Base-by-base conservation (phyloP, 2,888 invertebrate genomes). In the Drosophila prostipennis region DNA sequence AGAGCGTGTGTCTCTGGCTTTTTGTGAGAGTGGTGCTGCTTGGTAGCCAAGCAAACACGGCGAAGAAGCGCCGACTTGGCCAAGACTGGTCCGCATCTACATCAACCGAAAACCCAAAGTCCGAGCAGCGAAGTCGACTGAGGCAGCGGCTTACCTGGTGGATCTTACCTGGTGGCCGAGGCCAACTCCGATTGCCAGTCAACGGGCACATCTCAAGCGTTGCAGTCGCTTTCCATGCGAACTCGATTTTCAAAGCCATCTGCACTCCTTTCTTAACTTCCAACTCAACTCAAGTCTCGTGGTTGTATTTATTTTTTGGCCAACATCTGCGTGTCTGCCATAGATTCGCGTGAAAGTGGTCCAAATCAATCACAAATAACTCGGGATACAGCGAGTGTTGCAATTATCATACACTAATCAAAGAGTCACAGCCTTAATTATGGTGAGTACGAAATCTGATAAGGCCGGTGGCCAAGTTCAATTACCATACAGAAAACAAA, bases 141-240 rank as follows among this genome's bases (percentile, higher is more conserved):
- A 37, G 40, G 48, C 61, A 53, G 46, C 61, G 48, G n/a, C 52
- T n/a, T n/a, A n/a, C n/a, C n/a, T n/a, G 29, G 45, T 39, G 77
- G 79, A 83, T 87, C 58, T 87, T 81, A 83, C 87, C 76, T 72
- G 82, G 72, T 87, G 85, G 79, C 85, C 78, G 72, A 64, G 76
- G 78, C 70, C 70, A 61, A 51, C 32, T 61, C 79, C 56, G 79
- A 81, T 55, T 70, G 79, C 46, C 87, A 83, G 82, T 83, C 85
- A 81, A 74, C 87, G 85, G 76, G 72, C 74, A 83, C 76, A 83
- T 79, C 87, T 87, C 87, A 79, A 79, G 82, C 87, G 54, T 76
- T 72, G 79, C 82, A 83, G 82, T 77, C 79, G 87, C 82, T 65
- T 45, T 54, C 64, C 67, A 65, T 65, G 51, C 67, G 69, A 34